These are phyloP conservation scores for Therioaphis trifolii DNA, from an alignment of 2,888 invertebrate genomes.

Conservation along the genomic window DNA sequence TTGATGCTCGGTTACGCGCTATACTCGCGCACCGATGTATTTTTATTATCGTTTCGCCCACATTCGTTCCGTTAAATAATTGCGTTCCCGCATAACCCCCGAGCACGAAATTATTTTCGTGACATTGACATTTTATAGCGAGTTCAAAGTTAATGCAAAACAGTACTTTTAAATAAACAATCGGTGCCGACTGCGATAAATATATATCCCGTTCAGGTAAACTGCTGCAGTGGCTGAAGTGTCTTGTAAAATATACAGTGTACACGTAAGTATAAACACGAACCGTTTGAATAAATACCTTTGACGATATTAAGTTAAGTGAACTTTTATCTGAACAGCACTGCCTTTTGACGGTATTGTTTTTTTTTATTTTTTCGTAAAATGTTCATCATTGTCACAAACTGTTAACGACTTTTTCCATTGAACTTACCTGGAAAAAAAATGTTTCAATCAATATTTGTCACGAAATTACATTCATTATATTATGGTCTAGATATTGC, in stretches of 20 bases:
- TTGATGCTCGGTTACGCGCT: too few species aligned
- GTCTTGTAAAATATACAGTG: too few species aligned
- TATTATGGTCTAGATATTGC: neutral
- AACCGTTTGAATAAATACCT: too few species aligned
- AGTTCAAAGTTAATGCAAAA: neutral
- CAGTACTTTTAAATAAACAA: neutral
- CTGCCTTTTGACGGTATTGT: too few species aligned
- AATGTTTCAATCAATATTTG: neutral
- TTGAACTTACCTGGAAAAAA: neutral
- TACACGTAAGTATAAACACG: too few species aligned
- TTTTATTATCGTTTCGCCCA: conserved; percentile 14
- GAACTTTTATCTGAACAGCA: too few species aligned
- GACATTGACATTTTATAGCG: conserved; percentile 8
- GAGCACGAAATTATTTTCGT: neutral
- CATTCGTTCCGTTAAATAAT: neutral
- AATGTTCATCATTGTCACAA: too few species aligned
- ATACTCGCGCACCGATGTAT: neutral
- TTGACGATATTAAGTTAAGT: too few species aligned
- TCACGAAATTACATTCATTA: neutral
- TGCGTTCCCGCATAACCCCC: neutral
- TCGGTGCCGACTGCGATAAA: neutral
- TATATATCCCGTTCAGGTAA: neutral
- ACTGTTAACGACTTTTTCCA: too few species aligned
- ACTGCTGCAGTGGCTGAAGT: neutral
- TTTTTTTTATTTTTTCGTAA: too few species aligned